These are phyloP conservation scores for Turnix velox DNA, from an alignment of 2,113 vertebrate species.

Conservation along the genomic window DNA sequence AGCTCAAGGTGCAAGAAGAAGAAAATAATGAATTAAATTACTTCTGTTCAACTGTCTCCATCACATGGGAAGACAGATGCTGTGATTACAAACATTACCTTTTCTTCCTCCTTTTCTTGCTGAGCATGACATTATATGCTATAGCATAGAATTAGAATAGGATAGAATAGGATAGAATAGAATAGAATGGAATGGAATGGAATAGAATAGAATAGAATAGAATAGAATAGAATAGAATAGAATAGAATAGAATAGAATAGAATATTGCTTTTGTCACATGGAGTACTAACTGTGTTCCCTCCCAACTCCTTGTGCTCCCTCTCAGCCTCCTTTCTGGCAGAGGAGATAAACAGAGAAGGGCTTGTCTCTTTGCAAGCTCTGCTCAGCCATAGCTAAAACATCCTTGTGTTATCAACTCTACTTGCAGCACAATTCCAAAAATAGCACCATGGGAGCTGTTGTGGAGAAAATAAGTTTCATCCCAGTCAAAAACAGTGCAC, in stretches of 20 bases:
- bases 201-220: too few relatives aligned
- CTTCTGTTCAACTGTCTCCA: neutral
- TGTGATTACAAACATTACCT: neutral
- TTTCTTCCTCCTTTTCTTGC: neutral
- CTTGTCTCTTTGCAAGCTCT: neutral
- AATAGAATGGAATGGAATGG: too few relatives aligned
- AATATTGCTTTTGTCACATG: neutral
- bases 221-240: too few relatives aligned
- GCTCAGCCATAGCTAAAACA: neutral
- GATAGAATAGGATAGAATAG: too few relatives aligned
- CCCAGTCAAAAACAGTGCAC: neutral
- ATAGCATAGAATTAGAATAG: too few relatives aligned
- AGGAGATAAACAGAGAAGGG: neutral
- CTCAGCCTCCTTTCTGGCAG: rapidly evolving
- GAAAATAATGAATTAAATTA: neutral
- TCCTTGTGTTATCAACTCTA: neutral
- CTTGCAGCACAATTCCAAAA: neutral
- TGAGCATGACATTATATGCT: rapidly evolving
- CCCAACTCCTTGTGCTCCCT: too few relatives aligned
- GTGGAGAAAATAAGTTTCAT: neutral
- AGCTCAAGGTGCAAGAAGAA: neutral
- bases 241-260: too few relatives aligned
- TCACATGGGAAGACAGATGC: neutral
- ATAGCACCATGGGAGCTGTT: neutral
- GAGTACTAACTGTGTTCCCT: neutral